Conservation (phyloP, 2,888 invertebrate genomes). For the Mythimna ferrago region DNA sequence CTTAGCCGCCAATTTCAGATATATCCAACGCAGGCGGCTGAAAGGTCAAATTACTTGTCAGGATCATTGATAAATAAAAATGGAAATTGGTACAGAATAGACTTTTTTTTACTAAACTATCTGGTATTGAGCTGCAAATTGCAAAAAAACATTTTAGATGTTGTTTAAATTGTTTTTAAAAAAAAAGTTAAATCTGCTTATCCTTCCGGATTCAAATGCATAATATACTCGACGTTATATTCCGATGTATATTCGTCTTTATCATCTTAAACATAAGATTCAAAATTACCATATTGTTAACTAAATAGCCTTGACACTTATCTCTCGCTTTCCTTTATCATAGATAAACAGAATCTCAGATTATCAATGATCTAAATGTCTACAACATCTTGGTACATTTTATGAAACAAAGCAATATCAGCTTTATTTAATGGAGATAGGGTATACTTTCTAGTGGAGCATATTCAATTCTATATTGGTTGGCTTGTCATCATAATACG, state of each 20-base stretch:
- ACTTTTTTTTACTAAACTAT: no score
- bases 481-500: constrained; percentile 17
- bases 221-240: not conserved
- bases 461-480: not conserved
- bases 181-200: not conserved
- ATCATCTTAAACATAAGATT: not conserved
- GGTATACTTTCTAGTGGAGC: constrained; percentile 13
- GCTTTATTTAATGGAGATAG: not conserved
- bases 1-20: no score
- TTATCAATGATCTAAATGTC: constrained; percentile 52
- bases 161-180: no score
- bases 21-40: no score
- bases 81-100: no score
- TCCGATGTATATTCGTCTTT: not conserved
- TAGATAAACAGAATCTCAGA: constrained; percentile 62
- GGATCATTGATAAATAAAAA: no score
- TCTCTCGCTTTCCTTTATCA: constrained; percentile 53
- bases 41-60: no score
- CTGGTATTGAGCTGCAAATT: no score
- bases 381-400: constrained; percentile 20
- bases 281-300: not conserved
- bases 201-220: not conserved
- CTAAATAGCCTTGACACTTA: constrained; percentile 51
- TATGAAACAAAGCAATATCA: not conserved
- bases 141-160: no score